A percentile compares a stretch with the other conserved stretches of the same genome.
Conservation (phyloP, 1,140 invertebrate genomes). For the Drosophila punjabiensis region DNA sequence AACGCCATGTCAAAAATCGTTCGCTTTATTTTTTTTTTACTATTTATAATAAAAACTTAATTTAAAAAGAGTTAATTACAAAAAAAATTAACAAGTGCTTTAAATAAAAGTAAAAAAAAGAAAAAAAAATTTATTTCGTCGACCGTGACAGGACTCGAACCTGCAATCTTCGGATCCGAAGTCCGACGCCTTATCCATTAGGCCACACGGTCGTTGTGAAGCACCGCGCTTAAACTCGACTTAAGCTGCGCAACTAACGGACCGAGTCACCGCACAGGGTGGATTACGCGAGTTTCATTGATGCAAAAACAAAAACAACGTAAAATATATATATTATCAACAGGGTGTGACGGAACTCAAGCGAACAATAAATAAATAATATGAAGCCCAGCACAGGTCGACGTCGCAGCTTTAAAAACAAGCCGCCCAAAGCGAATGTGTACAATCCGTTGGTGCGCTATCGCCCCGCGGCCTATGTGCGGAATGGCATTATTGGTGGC, state of each 20-base stretch:
- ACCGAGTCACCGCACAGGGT: constrained; percentile 16
- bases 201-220: constrained; percentile 42
- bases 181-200: constrained; percentile 56
- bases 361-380: constrained; percentile 17
- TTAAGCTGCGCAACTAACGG: constrained; percentile 26
- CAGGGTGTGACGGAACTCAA: constrained; percentile 14
- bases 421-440: constrained; percentile 66
- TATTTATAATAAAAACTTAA: background rate
- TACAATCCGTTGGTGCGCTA: constrained; percentile 76
- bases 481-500: constrained; percentile 79
- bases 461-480: constrained; percentile 73
- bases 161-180: constrained; percentile 56
- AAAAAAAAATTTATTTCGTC: constrained; percentile 27
- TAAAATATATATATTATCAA: constrained; percentile 15
- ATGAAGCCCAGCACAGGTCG: constrained; percentile 73
- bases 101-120: constrained; percentile 5
- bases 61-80: background rate
- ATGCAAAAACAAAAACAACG: background rate
- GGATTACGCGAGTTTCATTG: constrained; percentile 6
- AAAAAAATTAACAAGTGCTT: background rate
- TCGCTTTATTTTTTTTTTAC: background rate
- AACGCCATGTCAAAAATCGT: background rate
- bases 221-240: constrained; percentile 25
- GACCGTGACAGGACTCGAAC: constrained; percentile 55
- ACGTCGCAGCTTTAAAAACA: constrained; percentile 81